Evolutionary conservation across 2,113 vertebrate species (phyloP).

Genomic region (Montifringilla adamsi): DNA sequence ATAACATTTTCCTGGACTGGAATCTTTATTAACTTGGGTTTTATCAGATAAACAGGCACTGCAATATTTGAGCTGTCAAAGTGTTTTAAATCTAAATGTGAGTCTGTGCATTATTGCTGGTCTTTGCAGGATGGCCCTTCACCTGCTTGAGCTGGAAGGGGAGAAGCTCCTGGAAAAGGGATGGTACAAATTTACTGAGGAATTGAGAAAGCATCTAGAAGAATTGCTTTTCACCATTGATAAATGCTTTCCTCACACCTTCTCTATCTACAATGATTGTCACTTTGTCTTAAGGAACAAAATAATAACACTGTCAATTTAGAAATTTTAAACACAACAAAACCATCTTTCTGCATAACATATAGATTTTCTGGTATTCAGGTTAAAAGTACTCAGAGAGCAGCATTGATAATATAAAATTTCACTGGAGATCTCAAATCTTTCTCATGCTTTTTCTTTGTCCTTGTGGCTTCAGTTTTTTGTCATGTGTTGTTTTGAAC

Average conservation of each 20-base stretch:
- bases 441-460: neutral
- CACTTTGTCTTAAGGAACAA: neutral
- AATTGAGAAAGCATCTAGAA: neutral
- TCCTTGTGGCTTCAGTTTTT: neutral
- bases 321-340: neutral
- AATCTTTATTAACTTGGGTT: neutral
- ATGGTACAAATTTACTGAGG: neutral
- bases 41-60: neutral
- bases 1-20: neutral
- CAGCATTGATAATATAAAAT: neutral
- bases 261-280: neutral
- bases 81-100: neutral
- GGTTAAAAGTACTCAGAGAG: neutral
- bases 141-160: neutral
- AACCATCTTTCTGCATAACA: neutral
- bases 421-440: constrained; percentile 1
- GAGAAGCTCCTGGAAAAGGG: neutral
- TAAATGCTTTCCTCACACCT: neutral
- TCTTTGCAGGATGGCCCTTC: neutral
- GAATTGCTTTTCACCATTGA: neutral
- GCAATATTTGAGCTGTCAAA: neutral
- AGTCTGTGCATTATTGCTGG: neutral
- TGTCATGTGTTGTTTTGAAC: neutral
- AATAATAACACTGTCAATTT: neutral
- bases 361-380: neutral